Percentiles rank a stretch among this genome's conserved stretches.
Evolutionary conservation across 2,113 vertebrate species (phyloP).

Genomic region (Piliocolobus tephrosceles): DNA sequence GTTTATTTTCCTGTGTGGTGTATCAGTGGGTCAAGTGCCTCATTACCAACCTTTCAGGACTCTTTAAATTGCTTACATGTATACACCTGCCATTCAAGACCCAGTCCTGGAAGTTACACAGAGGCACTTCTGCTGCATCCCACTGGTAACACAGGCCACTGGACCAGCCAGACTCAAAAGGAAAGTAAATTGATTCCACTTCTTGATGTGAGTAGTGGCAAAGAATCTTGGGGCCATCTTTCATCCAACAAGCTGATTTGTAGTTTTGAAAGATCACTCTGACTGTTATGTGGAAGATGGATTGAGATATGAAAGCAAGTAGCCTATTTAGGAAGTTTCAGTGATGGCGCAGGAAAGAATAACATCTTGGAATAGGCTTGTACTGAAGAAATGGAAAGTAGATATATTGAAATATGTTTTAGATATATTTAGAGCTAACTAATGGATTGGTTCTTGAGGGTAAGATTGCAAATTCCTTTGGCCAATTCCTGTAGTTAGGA

Average conservation of each 20-base stretch:
- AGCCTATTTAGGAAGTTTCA: not conserved
- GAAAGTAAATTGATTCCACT: not conserved
- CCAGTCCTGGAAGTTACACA: no score
- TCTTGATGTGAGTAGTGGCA: no score
- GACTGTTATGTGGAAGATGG: not conserved
- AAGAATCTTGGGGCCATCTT: not conserved
- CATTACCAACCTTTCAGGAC: not conserved
- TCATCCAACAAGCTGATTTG: not conserved
- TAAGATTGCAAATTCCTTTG: not conserved
- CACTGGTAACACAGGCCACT: not conserved
- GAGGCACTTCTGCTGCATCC: not conserved
- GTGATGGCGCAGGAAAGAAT: not conserved
- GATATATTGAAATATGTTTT: not conserved
- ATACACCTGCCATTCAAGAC: not conserved
- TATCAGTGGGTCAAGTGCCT: not conserved
- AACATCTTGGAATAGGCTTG: not conserved
- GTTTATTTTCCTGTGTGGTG: not conserved
- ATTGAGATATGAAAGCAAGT: not conserved
- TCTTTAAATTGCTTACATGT: not conserved
- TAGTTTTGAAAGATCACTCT: not conserved
- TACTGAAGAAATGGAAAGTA: not conserved
- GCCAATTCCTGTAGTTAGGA: fast-evolving
- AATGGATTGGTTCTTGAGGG: not conserved
- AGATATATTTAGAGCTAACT: not conserved
- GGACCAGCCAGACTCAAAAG: not conserved